A percentile compares a stretch with the other conserved stretches of the same genome.
Evolutionary conservation across 2,888 invertebrate genomes (phyloP).

Genomic region (Tortrix viridana): DNA sequence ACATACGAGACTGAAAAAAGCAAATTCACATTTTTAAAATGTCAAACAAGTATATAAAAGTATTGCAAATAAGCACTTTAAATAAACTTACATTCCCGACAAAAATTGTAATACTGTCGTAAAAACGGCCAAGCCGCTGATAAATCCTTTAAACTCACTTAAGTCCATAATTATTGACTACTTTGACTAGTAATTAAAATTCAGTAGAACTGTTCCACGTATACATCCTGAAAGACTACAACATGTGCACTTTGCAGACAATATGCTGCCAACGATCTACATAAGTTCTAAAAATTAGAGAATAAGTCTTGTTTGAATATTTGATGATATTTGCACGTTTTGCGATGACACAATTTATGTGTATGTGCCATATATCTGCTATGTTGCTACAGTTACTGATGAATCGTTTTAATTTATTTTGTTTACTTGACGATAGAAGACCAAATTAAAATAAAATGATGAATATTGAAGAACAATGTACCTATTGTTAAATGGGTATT

Average conservation of each 20-base stretch:
- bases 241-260: background rate
- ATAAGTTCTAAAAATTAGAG: background rate
- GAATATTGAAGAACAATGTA: no score
- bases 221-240: slow-evolving; percentile 7
- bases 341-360: background rate
- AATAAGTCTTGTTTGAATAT: background rate
- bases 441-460: no score
- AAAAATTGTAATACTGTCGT: slow-evolving; percentile 93
- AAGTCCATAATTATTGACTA: slow-evolving; percentile 50
- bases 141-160: slow-evolving; percentile 53
- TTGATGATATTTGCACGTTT: slow-evolving; percentile 5
- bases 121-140: slow-evolving; percentile 85
- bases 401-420: no score
- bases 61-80: no score
- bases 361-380: background rate
- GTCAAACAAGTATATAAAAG: slow-evolving; percentile 16
- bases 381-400: no score
- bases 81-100: slow-evolving; percentile 90
- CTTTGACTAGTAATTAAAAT: background rate
- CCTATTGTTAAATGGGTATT: no score
- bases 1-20: slow-evolving; percentile 88
- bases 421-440: no score
- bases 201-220: slow-evolving; percentile 4
- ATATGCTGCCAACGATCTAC: slow-evolving; percentile 16
- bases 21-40: slow-evolving; percentile 26